phyloP scores from a whole-genome alignment of 2,797 vertebrate genomes.

The Anguilla megastoma region DNA sequence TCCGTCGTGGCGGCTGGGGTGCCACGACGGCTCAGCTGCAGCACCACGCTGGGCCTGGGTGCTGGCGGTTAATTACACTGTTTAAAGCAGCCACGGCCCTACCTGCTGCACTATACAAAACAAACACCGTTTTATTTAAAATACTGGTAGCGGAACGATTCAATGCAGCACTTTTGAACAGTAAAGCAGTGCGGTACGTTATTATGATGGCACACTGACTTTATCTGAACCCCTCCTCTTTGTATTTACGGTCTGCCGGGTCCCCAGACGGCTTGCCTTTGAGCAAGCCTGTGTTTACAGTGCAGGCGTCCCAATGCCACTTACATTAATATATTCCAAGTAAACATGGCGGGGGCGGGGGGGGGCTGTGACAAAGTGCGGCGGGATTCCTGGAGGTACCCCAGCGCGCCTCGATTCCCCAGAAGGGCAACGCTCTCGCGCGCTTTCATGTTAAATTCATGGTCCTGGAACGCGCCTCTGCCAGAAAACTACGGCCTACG shows the following conservation, averaged over 20 bases:
- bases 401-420: conserved; percentile 54
- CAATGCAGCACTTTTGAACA: conserved; percentile 59
- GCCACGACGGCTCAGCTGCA: background rate
- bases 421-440: conserved; percentile 50
- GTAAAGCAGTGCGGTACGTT: conserved; percentile 54
- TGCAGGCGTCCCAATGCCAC: conserved; percentile 48
- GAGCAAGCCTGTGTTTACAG: conserved; percentile 58
- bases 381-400: conserved; percentile 56
- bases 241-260: conserved; percentile 20
- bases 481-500: conserved; percentile 36
- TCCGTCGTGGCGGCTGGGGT: background rate
- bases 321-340: conserved; percentile 62
- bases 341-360: conserved; percentile 46
- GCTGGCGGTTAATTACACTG: background rate
- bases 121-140: conserved; percentile 55
- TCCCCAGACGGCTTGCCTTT: conserved; percentile 55
- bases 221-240: conserved; percentile 56
- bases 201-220: conserved; percentile 61
- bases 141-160: conserved; percentile 55
- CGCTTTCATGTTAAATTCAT: conserved; percentile 67
- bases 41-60: background rate
- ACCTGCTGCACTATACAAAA: conserved; percentile 53
- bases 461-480: conserved; percentile 44
- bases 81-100: conserved; percentile 6
- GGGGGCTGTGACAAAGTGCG: conserved; percentile 62